Evolutionary conservation across 2,113 vertebrate genomes (phyloP), one percentile per base, ranked within the genome.

Genomic region (Phylloscopus whistleri): DNA sequence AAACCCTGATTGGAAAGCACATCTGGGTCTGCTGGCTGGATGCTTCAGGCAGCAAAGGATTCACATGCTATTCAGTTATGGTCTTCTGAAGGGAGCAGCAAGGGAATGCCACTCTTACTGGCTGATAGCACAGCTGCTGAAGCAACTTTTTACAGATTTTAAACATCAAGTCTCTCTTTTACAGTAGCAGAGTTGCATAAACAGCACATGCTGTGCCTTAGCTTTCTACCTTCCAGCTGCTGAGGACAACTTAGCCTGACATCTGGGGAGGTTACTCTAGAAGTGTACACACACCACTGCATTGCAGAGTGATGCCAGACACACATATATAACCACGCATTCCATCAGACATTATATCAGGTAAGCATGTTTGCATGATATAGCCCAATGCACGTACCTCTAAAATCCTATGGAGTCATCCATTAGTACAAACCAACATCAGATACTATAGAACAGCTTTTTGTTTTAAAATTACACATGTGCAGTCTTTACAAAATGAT

Each of bases 1-100:
- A 97, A 96, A 28, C 17, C 31, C 52, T 62, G 64, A 86, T 92
- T 95, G 96, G 84, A 97, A 98, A 97, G 84, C 85, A 83, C 82
- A 90, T 96, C 88, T 97, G 96, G 87, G 96, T 92, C 89, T 88
- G 53, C 53, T 83, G 77, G 83, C 95, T 94, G 60, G 49, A 67
- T 96, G 76, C 83, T 93, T 86, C 64, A 90, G 82, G 87, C 96
- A 93, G 84, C 81, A 70, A 88, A 97, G 89, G 83, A 91, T 95
- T 97, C 44, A 1, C 56, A 55, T 89, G 93, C 87, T 94, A 59
- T 74, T 96, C 96, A 97, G 67, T 96, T 80, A 81, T 1, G 7
- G 39, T 87, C 81, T 70, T 88, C 73, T 43, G 30, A 89, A 94
- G 88, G 79, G 35, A 63, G 58, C 5, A 51, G 39, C 31, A n/a